Base-by-base conservation (phyloP, 1,140 invertebrate species). In the Drosophila eugracilis region DNA sequence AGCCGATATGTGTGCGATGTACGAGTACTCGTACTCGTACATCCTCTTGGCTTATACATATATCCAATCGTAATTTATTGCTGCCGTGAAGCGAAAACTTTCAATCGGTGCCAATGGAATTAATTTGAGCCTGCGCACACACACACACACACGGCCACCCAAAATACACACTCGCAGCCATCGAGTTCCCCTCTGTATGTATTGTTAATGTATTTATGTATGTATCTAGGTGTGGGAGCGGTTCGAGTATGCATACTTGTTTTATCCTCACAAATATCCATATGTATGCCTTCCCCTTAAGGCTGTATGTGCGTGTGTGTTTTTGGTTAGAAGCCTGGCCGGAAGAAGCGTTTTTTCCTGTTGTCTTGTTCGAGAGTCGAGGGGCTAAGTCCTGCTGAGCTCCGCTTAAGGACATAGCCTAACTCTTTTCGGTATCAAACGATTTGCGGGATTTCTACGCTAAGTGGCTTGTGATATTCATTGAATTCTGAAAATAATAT, bases 51-150 rank as follows among this genome's bases (percentile, higher is more conserved):
- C 55, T 65, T 65, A 45, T 47, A 62, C 63, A 65, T 62, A 62
- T 65, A 65, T 62, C 39, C 59, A 86, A 72, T 81, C 77, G 81
- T 44, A 78, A 86, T 86, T 86, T 86, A 86, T 86, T 88, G 81
- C 81, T 70, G 81, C 81, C 73, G 75, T 85, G 81, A 70, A 81
- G 52, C 81, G 66, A 72, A 86, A 86, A 86, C 73, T 86, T 86
- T 86, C 81, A 86, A 86, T 86, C 81, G 81, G 81, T 86, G 81
- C 81, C 81, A 86, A 86, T 86, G 81, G 81, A 86, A 85, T 85
- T 85, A 85, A 85, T 86, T 85, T 63, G 59, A 58, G 71, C 62
- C 60, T 75, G 81, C 81, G 74, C 67, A 72, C 44, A 50, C 48
- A 47, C 60, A 62, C 22, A 55, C 9, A 30, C 9, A 36, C 37